Evolutionary conservation across 2,797 vertebrate genomes (phyloP).

Genomic region (Lacerta viridis): DNA sequence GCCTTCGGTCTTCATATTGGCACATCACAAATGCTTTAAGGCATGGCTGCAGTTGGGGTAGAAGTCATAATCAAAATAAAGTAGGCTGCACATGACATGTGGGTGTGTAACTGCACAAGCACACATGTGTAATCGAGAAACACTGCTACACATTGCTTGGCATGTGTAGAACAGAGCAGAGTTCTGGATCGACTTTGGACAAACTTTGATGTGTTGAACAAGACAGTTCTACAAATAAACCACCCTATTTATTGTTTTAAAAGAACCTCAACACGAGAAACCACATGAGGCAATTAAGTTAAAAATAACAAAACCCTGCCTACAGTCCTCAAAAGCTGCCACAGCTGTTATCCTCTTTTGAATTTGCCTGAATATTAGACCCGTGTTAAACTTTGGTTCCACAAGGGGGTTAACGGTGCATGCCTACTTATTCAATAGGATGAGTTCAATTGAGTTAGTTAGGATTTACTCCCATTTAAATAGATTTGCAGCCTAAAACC

Average conservation of each 20-base stretch:
- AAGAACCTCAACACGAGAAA: neutral
- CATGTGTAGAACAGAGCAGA: neutral
- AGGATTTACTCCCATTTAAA: too few species aligned
- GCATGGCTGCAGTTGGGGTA: slow-evolving; percentile 24
- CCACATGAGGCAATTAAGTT: neutral
- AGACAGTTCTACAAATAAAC: neutral
- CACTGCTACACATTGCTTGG: neutral
- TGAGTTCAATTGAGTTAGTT: too few species aligned
- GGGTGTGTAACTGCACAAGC: too few species aligned
- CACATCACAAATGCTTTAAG: neutral
- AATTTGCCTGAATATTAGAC: neutral
- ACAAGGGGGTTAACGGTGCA: neutral
- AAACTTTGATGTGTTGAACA: neutral
- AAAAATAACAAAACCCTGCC: neutral
- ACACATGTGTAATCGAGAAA: neutral
- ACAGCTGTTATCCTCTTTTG: neutral
- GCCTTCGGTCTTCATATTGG: neutral
- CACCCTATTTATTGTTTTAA: neutral
- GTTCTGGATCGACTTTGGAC: neutral
- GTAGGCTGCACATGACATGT: slow-evolving; percentile 36
- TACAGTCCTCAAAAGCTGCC: neutral
- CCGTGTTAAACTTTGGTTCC: neutral
- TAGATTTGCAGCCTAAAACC: too few species aligned
- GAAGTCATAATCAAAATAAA: slow-evolving; percentile 14
- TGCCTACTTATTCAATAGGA: neutral